Evolutionary conservation across 2,113 vertebrate species (phyloP), one percentile per base, ranked within the genome.

Genomic region (Ctenomys sociabilis): DNA sequence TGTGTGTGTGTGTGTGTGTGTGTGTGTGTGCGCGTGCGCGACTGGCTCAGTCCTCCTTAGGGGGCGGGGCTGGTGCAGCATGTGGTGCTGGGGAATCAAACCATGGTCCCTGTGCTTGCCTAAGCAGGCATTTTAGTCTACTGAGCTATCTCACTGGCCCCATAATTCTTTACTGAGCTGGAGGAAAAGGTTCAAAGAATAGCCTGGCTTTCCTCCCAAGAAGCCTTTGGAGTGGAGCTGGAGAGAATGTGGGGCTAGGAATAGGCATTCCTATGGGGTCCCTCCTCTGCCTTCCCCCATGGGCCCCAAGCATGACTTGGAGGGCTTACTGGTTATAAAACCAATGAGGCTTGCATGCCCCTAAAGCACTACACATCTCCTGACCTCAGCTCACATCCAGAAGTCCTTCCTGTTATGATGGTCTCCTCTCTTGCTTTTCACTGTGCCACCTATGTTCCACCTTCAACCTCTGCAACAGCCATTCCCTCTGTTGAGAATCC

Each of bases 191-290:
- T 68, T 81, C 86, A 30, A 49, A 70, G 49, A 94, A 80, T 45
- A 45, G 16, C 49, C 49, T 5, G 49, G 49, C 40, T 90, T 32
- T 73, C 45, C 49, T 91, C 45, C 77, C 5, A 28, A 26, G 35
- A 24, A 19, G 37, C 35, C 59, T 80, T 72, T 61, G 61, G 73
- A 59, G 73, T 84, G 86, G 85, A 68, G 54, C 61, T 68, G 54
- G 40, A 84, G 77, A 32, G 35, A 84, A 78, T 57, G 28, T 45
- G 45, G 63, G 49, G 64, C 17, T 94, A 92, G 63, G 78, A 75
- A 84, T 89, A 97, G 85, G 19, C 45, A 28, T n/a, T 86, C 52
- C 40, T 21, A 13, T 77, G 87, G 90, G 64, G 28, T 68, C 85
- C 70, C 21, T 22, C 49, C 45, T 35, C 35, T 70, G 45, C 54